Evolutionary conservation across 2,797 vertebrate species (phyloP).

Genomic region (Eutrigla gurnardus): DNA sequence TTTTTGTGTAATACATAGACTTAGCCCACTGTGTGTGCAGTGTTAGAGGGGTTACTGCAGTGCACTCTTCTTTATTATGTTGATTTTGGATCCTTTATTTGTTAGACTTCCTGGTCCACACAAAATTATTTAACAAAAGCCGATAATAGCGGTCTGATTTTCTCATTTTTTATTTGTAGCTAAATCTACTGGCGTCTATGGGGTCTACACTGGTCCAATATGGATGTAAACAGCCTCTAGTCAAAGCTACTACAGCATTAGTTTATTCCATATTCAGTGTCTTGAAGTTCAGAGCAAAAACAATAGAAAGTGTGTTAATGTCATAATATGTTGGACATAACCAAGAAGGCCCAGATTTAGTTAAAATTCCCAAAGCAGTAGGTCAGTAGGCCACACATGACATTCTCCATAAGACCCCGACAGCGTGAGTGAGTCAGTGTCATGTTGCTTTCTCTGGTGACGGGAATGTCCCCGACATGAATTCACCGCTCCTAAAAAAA

Average conservation of each 20-base stretch:
- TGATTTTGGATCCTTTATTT: no score
- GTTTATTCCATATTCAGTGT: no score
- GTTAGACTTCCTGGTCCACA: no score
- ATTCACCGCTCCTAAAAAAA: conserved; percentile 57
- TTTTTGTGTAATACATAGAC: background rate
- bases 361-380: conserved; percentile 18
- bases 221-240: background rate
- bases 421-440: conserved; percentile 56
- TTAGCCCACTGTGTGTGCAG: background rate
- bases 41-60: no score
- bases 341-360: background rate
- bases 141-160: background rate
- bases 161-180: background rate
- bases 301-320: background rate
- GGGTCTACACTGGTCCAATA: no score
- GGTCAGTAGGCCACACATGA: conserved; percentile 11
- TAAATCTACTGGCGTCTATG: background rate
- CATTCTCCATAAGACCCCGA: conserved; percentile 23
- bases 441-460: conserved; percentile 42
- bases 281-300: no score
- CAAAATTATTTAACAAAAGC: background rate
- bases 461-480: conserved; percentile 47
- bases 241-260: background rate
- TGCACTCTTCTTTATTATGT: no score
- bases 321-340: background rate